Evolutionary conservation across 2,113 vertebrate genomes (phyloP).

Genomic region (Xenopus borealis): DNA sequence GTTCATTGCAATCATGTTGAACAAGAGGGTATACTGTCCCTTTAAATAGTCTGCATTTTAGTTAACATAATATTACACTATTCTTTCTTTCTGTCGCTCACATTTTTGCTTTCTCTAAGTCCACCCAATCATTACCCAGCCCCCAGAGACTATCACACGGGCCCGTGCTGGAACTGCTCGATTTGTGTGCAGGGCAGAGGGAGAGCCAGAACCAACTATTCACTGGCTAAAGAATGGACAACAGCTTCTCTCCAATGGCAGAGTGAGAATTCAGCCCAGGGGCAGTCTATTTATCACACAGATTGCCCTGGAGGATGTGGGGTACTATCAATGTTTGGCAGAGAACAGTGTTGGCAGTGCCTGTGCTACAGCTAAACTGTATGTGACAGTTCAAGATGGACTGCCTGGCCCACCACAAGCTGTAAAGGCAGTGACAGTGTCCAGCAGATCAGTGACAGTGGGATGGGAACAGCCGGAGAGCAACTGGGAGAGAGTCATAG

Average conservation of each 20-base stretch:
- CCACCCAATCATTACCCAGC: slow-evolving; percentile 84
- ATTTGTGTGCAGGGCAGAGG: slow-evolving; percentile 90
- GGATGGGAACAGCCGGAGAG: slow-evolving; percentile 87
- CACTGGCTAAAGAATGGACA: slow-evolving; percentile 88
- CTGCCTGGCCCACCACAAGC: slow-evolving; percentile 87
- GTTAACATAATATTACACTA: not conserved
- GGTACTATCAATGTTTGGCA: slow-evolving; percentile 95
- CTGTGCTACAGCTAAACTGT: slow-evolving; percentile 85
- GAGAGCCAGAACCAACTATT: slow-evolving; percentile 77
- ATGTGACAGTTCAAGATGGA: slow-evolving; percentile 89
- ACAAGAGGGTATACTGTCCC: too few relatives aligned
- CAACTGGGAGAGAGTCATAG: slow-evolving; percentile 92
- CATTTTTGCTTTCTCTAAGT: slow-evolving; percentile 60
- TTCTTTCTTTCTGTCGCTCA: not conserved
- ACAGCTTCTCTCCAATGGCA: slow-evolving; percentile 76
- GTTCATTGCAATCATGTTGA: not conserved
- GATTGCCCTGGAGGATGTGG: slow-evolving; percentile 86
- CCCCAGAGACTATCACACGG: slow-evolving; percentile 87
- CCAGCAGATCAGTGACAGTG: slow-evolving; percentile 83
- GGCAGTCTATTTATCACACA: slow-evolving; percentile 92
- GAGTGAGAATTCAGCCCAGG: slow-evolving; percentile 84
- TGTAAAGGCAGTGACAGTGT: slow-evolving; percentile 74
- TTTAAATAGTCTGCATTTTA: not conserved
- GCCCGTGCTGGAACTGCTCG: slow-evolving; percentile 90
- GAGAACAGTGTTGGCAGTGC: slow-evolving; percentile 86